phyloP scores from a whole-genome alignment of 2,113 vertebrate species.

The Leptosomus discolor region DNA sequence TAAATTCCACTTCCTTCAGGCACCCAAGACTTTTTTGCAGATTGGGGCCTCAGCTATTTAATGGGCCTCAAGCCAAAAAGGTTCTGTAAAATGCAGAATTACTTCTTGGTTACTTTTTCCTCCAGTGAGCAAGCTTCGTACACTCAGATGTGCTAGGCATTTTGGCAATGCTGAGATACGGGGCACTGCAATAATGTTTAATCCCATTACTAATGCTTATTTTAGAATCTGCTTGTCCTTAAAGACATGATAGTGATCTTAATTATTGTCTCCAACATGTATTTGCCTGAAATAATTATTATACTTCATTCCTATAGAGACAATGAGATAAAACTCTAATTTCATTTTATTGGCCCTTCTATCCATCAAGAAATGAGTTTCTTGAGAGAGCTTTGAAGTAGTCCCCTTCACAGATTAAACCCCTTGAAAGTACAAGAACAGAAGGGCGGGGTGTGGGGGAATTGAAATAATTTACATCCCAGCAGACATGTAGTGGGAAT shows the following conservation, averaged over 20 bases:
- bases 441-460: constrained; percentile 46
- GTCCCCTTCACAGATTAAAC: constrained; percentile 72
- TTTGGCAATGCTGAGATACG: not conserved
- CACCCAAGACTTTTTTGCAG: not conserved
- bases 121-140: not conserved
- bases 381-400: constrained; percentile 72
- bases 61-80: not conserved
- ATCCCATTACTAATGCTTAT: constrained; percentile 74
- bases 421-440: constrained; percentile 69
- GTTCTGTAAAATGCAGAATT: not conserved
- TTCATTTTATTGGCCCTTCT: constrained; percentile 72
- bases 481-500: constrained; percentile 67
- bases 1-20: constrained; percentile 33
- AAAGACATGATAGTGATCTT: constrained; percentile 68
- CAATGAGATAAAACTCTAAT: constrained; percentile 76
- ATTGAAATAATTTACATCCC: constrained; percentile 71
- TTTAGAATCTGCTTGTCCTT: constrained; percentile 72
- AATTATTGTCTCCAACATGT: constrained; percentile 72
- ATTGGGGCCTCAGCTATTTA: not conserved
- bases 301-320: constrained; percentile 72
- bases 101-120: not conserved
- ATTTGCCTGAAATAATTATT: constrained; percentile 76
- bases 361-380: constrained; percentile 70
- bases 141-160: not conserved
- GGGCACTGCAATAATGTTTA: constrained; percentile 55